Conservation (phyloP, 1,140 invertebrate species). For the Episyrphus balteatus region DNA sequence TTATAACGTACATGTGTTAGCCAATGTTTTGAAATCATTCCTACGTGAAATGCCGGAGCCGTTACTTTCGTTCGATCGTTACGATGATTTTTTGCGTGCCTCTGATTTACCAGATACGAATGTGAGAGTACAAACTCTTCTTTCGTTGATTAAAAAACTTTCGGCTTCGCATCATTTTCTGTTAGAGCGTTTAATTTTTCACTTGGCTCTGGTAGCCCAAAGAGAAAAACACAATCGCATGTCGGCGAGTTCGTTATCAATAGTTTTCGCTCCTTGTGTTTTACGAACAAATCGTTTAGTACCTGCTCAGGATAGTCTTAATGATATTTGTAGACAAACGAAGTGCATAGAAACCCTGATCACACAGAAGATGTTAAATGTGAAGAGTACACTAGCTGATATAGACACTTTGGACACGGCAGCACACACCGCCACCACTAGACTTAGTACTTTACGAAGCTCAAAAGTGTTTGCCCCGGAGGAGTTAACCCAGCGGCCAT, state of each 20-base stretch:
- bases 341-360: slow-evolving; percentile 83
- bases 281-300: slow-evolving; percentile 73
- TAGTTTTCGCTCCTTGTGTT: slow-evolving; percentile 92
- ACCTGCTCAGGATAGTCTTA: slow-evolving; percentile 80
- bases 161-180: slow-evolving; percentile 83
- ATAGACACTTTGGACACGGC: slow-evolving; percentile 80
- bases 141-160: slow-evolving; percentile 78
- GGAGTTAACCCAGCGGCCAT: slow-evolving; percentile 39
- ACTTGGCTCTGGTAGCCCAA: slow-evolving; percentile 77
- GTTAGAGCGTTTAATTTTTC: slow-evolving; percentile 86
- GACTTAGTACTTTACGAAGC: slow-evolving; percentile 59
- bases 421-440: slow-evolving; percentile 61
- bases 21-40: slow-evolving; percentile 84
- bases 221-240: slow-evolving; percentile 86
- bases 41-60: slow-evolving; percentile 90
- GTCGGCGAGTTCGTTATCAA: slow-evolving; percentile 81
- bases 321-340: slow-evolving; percentile 67
- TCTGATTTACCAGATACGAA: slow-evolving; percentile 69
- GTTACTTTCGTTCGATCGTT: slow-evolving; percentile 82
- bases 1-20: slow-evolving; percentile 79
- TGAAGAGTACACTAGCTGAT: slow-evolving; percentile 69
- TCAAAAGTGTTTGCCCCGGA: slow-evolving; percentile 60
- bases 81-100: slow-evolving; percentile 85
- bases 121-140: slow-evolving; percentile 73
- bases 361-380: slow-evolving; percentile 55